A percentile compares a stretch with the other conserved stretches of the same genome.
Conservation (phyloP, 2,113 vertebrate species). For the Malaclemys terrapin region DNA sequence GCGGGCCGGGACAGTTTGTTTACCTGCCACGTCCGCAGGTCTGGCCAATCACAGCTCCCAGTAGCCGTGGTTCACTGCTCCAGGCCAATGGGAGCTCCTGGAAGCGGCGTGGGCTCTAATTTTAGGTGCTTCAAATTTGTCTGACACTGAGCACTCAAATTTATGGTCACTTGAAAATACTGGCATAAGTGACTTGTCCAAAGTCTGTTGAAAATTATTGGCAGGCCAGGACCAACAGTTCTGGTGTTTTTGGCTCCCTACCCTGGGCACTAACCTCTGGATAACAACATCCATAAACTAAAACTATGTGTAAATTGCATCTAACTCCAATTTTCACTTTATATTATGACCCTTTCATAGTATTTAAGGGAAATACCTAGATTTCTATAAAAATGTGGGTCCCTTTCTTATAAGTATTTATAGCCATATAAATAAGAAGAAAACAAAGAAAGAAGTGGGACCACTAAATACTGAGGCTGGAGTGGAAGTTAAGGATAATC, state of each 20-base stretch:
- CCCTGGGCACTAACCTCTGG: not conserved
- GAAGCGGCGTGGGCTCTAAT: no score
- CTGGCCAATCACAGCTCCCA: no score
- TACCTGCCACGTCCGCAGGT: no score
- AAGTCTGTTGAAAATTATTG: slow-evolving; percentile 27
- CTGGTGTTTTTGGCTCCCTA: fast-evolving
- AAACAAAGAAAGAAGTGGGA: no score
- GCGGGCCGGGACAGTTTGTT: no score
- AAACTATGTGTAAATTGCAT: not conserved
- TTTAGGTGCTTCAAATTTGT: not conserved
- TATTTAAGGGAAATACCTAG: not conserved
- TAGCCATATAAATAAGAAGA: no score
- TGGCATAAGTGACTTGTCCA: not conserved
- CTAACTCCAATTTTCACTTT: slow-evolving; percentile 20
- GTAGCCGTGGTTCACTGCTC: no score
- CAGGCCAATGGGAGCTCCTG: no score
- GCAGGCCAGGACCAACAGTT: not conserved
- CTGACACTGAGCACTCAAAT: not conserved
- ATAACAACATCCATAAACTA: not conserved
- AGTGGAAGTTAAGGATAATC: no score
- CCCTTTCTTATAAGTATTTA: not conserved
- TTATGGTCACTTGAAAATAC: not conserved
- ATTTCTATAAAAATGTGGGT: not conserved
- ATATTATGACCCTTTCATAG: not conserved
- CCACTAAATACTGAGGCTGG: no score